These are phyloP conservation scores for Bombycilla garrulus DNA, from an alignment of 2,113 vertebrate species.

Conservation along the genomic window DNA sequence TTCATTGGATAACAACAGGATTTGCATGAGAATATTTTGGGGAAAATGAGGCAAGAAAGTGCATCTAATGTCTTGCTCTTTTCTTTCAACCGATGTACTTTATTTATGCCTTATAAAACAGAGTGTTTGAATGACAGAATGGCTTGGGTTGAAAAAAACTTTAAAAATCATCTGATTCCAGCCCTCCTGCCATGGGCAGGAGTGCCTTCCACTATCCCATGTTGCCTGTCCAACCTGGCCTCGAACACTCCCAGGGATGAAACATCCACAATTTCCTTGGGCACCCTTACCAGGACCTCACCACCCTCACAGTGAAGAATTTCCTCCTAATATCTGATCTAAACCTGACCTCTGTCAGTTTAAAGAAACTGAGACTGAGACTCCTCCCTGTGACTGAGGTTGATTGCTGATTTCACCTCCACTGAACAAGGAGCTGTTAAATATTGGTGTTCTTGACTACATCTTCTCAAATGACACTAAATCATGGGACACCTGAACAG, in stretches of 20 bases:
- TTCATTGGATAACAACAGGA: neutral
- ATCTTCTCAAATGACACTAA: neutral
- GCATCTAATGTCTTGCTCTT: fast-evolving
- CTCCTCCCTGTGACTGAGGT: neutral
- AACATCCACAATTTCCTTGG: neutral
- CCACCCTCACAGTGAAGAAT: neutral
- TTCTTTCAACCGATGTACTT: neutral
- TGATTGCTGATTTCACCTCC: neutral
- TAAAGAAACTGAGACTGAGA: neutral
- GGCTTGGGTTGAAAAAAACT: neutral
- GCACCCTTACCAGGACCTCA: neutral
- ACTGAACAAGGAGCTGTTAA: neutral
- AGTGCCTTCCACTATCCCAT: neutral
- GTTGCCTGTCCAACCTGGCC: neutral
- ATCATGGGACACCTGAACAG: neutral
- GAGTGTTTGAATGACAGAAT: neutral
- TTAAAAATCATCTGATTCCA: neutral
- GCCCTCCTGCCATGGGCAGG: neutral
- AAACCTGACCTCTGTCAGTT: neutral
- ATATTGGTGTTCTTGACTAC: neutral
- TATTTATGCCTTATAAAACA: neutral
- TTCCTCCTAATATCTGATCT: neutral
- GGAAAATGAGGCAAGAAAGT: neutral
- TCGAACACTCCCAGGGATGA: neutral
- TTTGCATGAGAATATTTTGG: neutral